Conservation (phyloP, 92 coral and sea anemone species). For the Palythoa grandis region DNA sequence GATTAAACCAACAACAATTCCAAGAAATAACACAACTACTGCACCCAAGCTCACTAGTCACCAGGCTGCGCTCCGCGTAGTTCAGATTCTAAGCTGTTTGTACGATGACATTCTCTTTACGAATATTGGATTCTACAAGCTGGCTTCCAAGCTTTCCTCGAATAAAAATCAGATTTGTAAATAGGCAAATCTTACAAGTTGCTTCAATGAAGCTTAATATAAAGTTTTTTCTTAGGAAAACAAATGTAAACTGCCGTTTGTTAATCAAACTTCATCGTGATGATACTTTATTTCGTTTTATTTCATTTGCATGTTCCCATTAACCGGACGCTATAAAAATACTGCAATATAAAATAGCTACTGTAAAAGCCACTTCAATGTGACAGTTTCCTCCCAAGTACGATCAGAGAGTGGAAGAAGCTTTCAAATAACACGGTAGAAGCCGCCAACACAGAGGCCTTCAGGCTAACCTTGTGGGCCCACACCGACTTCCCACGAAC, state of each 20-base stretch:
- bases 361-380: no score
- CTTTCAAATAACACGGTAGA: no score
- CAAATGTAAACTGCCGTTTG: not conserved
- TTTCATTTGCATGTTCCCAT: no score
- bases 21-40: not conserved
- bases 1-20: not conserved
- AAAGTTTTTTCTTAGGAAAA: not conserved
- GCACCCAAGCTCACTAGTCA: not conserved
- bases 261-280: no score
- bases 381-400: no score
- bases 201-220: slow-evolving; percentile 23
- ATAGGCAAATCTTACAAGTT: not conserved
- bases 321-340: no score
- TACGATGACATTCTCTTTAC: slow-evolving; percentile 13
- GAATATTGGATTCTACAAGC: not conserved
- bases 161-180: not conserved
- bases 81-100: not conserved
- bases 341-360: no score
- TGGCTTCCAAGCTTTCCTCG: not conserved
- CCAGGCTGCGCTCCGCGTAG: slow-evolving; percentile 17
- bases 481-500: no score
- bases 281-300: no score
- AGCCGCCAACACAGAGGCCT: no score
- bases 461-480: no score
- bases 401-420: no score